Evolutionary conservation across 2,797 vertebrate genomes (phyloP).

Genomic region (Gymnothorax javanicus): DNA sequence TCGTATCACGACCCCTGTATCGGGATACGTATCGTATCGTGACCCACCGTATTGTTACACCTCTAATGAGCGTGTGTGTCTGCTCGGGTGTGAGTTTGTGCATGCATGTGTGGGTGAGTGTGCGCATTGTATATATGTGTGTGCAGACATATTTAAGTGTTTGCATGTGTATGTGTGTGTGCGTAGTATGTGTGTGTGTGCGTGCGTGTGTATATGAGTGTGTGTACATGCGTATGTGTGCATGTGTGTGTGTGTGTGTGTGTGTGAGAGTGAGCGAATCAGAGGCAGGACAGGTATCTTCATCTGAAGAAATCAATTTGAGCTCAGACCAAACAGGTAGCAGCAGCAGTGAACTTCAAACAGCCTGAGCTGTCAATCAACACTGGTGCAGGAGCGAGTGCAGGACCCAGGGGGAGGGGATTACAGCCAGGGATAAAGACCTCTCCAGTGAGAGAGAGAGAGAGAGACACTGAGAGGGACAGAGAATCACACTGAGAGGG

Average conservation of each 20-base stretch:
- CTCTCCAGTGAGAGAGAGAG: not conserved
- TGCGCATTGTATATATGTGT: not conserved
- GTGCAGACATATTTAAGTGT: not conserved
- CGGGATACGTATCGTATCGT: too few relatives aligned
- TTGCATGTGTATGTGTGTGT: not conserved
- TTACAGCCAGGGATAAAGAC: not conserved
- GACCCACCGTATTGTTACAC: too few relatives aligned
- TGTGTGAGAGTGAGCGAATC: not conserved
- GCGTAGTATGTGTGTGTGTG: too few relatives aligned
- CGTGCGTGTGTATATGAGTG: too few relatives aligned
- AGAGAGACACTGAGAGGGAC: not conserved
- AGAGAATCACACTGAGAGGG: too few relatives aligned
- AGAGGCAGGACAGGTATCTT: not conserved
- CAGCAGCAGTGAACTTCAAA: not conserved
- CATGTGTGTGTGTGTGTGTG: not conserved
- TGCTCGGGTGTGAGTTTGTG: too few relatives aligned
- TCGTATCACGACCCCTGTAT: too few relatives aligned
- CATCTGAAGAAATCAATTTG: not conserved
- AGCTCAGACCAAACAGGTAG: not conserved
- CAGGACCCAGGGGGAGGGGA: not conserved
- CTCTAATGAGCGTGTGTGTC: too few relatives aligned
- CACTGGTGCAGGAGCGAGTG: not conserved
- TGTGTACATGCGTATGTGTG: not conserved
- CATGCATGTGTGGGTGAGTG: too few relatives aligned
- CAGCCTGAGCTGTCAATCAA: not conserved